phyloP scores from a whole-genome alignment of 2,113 vertebrate genomes.

The Propithecus coquereli region DNA sequence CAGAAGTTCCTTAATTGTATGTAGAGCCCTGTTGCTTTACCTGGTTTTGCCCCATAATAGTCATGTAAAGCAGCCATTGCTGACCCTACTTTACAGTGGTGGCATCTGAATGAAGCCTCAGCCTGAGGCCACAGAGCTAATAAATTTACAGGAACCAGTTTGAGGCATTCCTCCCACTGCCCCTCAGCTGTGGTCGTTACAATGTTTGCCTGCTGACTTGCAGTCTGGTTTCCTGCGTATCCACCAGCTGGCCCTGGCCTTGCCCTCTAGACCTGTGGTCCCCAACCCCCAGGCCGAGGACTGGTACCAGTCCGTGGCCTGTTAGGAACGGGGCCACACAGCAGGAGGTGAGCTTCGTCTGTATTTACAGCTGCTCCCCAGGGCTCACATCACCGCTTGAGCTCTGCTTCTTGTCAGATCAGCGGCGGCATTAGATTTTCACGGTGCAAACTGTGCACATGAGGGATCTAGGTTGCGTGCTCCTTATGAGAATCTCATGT shows the following conservation, averaged over 20 bases:
- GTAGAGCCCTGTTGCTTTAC: not conserved
- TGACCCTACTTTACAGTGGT: not conserved
- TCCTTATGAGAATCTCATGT: too few species aligned
- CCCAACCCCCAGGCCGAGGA: too few species aligned
- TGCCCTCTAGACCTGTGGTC: not conserved
- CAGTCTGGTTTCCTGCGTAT: not conserved
- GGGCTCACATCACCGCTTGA: too few species aligned
- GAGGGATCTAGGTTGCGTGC: too few species aligned
- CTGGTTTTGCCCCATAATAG: not conserved
- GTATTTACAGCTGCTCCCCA: too few species aligned
- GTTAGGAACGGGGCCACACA: too few species aligned
- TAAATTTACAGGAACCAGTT: not conserved
- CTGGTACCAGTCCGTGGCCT: too few species aligned
- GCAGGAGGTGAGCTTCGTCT: too few species aligned
- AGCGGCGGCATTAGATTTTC: too few species aligned
- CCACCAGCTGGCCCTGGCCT: not conserved
- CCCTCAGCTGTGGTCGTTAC: not conserved
- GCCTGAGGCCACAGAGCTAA: not conserved
- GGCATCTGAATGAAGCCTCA: not conserved
- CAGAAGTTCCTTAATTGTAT: not conserved
- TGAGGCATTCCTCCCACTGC: not conserved
- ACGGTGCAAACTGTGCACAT: too few species aligned
- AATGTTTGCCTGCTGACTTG: not conserved
- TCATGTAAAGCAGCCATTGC: not conserved
- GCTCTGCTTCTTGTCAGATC: too few species aligned